Base-by-base conservation (phyloP, 2,797 vertebrate species). In the Crocodylus rhombifer region DNA sequence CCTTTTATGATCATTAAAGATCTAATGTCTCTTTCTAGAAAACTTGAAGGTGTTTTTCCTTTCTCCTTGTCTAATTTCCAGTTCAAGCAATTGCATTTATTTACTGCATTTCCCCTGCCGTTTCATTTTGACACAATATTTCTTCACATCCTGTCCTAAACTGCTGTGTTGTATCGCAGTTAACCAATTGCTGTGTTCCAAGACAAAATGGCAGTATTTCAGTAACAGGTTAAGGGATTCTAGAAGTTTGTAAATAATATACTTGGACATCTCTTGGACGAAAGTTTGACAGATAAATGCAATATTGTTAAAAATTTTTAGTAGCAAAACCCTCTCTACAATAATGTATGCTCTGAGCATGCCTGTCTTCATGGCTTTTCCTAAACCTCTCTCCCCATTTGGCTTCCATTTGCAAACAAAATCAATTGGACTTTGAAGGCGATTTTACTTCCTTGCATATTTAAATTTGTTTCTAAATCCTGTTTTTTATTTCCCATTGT, bases 11-110 rank as follows among this genome's bases (percentile, higher is more conserved):
- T 75, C 15, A 71, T 67, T 61, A 64, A 88, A 86, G 82, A 77
- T 76, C 28, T 67, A 55, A 25, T 60, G 14, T 55, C n/a, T 89
- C 81, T 86, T 95, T 86, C 58, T 91, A 67, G 23, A 91, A 87
- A 58, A 58, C 55, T 81, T 76, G 14, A 7, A 61, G 28, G 85
- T 91, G 86, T 86, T 51, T 82, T 55, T 15, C 14, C 14, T 23
- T 69, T 30, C 84, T 57, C 79, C 60, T 93, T 84, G 88, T 80
- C 76, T 93, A 74, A 82, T 88, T 94, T 87, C 55, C 23, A 65
- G 0, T 61, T 84, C 11, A 25, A 42, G 57, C 94, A 73, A 82
- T 86, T 84, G 20, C 56, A 0, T 65, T 92, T 62, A 61, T 0
- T 0, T 94, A 86, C 30, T 91, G 17, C 4, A 5, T 93, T 96